phyloP scores from a whole-genome alignment of 2,797 vertebrate species.

The Manis crassicaudata region DNA sequence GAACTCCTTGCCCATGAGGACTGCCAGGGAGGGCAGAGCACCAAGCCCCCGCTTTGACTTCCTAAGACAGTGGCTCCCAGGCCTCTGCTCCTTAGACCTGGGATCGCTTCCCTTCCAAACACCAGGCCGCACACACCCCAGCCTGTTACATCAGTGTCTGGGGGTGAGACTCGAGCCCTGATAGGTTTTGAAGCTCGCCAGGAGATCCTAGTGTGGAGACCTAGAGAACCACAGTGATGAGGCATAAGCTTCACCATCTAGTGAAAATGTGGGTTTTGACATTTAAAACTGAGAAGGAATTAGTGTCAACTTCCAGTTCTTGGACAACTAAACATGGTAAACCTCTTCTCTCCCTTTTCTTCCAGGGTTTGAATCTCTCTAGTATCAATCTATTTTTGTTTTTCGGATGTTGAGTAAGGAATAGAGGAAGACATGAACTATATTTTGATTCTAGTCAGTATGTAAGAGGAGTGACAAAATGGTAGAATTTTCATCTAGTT shows the following conservation, averaged over 20 bases:
- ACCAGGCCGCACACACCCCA: not conserved
- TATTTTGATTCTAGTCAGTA: not conserved
- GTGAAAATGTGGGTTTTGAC: not conserved
- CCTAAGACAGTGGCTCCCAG: not conserved
- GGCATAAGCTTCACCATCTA: not conserved
- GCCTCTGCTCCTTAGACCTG: not conserved
- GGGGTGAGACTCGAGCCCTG: not conserved
- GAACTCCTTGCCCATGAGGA: not conserved
- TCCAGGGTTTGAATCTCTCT: not conserved
- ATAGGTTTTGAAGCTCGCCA: not conserved
- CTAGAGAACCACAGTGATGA: not conserved
- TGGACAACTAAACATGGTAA: not conserved
- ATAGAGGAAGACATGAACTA: not conserved
- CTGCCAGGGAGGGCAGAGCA: not conserved
- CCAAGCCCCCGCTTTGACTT: not conserved
- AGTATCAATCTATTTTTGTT: not conserved
- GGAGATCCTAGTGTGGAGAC: not conserved
- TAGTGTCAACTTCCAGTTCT: not conserved
- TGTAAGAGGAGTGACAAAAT: not conserved
- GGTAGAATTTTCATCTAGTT: not conserved
- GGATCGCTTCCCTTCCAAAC: not conserved
- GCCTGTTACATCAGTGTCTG: rapidly evolving
- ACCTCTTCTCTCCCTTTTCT: not conserved
- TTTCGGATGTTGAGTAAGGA: not conserved
- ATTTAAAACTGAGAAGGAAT: not conserved